phyloP scores from a whole-genome alignment of 2,888 invertebrate genomes.

The Cerceris rybyensis region DNA sequence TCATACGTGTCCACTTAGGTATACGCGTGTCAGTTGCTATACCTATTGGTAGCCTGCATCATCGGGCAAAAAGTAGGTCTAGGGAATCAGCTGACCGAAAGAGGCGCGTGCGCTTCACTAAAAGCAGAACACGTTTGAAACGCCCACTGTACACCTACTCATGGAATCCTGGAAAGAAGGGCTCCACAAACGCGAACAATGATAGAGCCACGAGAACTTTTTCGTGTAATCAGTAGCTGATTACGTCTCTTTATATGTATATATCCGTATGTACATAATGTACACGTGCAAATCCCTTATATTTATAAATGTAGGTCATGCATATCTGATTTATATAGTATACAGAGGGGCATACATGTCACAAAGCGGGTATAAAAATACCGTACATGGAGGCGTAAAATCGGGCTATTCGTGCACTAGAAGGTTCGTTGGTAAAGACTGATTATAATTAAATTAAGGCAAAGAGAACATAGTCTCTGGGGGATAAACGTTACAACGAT shows the following conservation, averaged over 20 bases:
- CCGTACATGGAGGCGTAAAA: not conserved
- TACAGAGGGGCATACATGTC: not conserved
- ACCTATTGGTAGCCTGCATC: constrained; percentile 67
- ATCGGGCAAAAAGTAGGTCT: constrained; percentile 77
- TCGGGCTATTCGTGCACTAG: not conserved
- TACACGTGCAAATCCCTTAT: not conserved
- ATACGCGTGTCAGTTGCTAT: constrained; percentile 32
- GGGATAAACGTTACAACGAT: no score
- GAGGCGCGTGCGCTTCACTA: constrained; percentile 69
- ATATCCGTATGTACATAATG: not conserved
- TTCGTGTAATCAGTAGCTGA: constrained; percentile 20
- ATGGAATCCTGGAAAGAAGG: constrained; percentile 26
- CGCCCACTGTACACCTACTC: constrained; percentile 58
- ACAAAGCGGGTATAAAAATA: not conserved
- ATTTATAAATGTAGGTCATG: constrained; percentile 40
- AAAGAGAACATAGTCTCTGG: not conserved
- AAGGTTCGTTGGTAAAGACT: not conserved
- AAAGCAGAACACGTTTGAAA: constrained; percentile 49
- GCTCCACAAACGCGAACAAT: constrained; percentile 20
- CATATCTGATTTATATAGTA: constrained; percentile 10
- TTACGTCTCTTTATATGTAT: not conserved
- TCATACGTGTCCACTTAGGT: not conserved
- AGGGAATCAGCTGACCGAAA: constrained; percentile 78
- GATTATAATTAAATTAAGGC: not conserved
- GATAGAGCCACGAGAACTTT: constrained; percentile 24